Evolutionary conservation across 1,140 invertebrate genomes (phyloP).

Genomic region (Leptonema lineaticorne): DNA sequence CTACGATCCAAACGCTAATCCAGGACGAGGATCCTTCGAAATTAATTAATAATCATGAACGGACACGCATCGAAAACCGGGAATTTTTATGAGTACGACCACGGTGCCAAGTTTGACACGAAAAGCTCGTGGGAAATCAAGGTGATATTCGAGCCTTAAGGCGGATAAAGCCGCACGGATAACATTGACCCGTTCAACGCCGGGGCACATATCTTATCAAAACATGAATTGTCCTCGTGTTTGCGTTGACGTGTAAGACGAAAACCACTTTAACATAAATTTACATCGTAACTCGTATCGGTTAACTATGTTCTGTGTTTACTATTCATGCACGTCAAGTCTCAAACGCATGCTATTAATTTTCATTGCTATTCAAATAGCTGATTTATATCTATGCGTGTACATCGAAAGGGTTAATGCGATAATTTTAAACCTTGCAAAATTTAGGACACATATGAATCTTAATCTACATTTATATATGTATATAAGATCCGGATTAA

Average conservation of each 20-base stretch:
- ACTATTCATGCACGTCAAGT: too few species aligned
- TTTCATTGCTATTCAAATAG: neutral
- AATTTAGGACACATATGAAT: too few species aligned
- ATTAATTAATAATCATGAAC: slow-evolving; percentile 10
- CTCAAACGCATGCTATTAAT: neutral
- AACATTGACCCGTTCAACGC: neutral
- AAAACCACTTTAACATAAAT: too few species aligned
- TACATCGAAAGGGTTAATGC: neutral
- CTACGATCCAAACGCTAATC: neutral
- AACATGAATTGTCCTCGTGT: neutral
- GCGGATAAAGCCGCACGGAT: neutral
- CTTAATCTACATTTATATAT: too few species aligned
- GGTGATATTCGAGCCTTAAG: neutral
- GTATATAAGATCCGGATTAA: too few species aligned
- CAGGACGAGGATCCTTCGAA: neutral
- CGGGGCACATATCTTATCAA: neutral
- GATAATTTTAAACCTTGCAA: too few species aligned
- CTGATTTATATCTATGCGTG: neutral
- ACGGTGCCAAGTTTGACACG: neutral
- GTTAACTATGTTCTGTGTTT: too few species aligned
- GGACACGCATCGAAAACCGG: neutral
- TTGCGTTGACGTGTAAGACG: neutral
- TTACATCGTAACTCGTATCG: too few species aligned
- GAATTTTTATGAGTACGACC: slow-evolving; percentile 1
- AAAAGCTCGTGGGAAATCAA: slow-evolving; percentile 3